Percentiles rank a stretch among this genome's conserved stretches.
phyloP scores from a whole-genome alignment of 2,888 invertebrate genomes.

The Acleris sparsana region DNA sequence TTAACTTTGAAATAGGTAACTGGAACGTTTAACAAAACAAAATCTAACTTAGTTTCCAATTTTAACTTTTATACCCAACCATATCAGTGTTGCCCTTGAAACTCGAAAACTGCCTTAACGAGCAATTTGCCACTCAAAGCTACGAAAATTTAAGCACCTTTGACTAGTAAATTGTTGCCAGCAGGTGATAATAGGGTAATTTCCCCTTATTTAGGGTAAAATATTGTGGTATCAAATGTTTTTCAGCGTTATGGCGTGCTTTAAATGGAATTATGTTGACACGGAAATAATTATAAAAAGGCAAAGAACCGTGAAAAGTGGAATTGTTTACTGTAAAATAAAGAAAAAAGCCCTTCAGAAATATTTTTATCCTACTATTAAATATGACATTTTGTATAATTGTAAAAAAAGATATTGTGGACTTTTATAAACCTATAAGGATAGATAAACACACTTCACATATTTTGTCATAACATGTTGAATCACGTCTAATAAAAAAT shows the following conservation, averaged over 20 bases:
- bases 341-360: too few relatives aligned
- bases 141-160: slow-evolving; percentile 29
- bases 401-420: too few relatives aligned
- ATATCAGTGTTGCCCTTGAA: slow-evolving; percentile 20
- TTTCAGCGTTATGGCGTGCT: slow-evolving; percentile 8
- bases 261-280: neutral
- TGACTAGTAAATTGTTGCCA: slow-evolving; percentile 36
- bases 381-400: too few relatives aligned
- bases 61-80: slow-evolving; percentile 14
- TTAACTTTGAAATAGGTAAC: too few relatives aligned
- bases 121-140: slow-evolving; percentile 36
- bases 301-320: neutral
- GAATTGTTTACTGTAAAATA: neutral
- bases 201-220: slow-evolving; percentile 32
- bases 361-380: too few relatives aligned
- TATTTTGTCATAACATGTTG: too few relatives aligned
- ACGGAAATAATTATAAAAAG: neutral
- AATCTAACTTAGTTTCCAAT: too few relatives aligned
- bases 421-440: too few relatives aligned
- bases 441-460: too few relatives aligned
- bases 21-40: too few relatives aligned
- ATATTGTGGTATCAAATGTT: slow-evolving; percentile 29
- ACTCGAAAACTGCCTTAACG: slow-evolving; percentile 32
- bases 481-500: too few relatives aligned
- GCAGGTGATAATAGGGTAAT: slow-evolving; percentile 36